These are phyloP conservation scores for Pipistrellus nathusii DNA, from an alignment of 2,797 vertebrate genomes.

Conservation along the genomic window DNA sequence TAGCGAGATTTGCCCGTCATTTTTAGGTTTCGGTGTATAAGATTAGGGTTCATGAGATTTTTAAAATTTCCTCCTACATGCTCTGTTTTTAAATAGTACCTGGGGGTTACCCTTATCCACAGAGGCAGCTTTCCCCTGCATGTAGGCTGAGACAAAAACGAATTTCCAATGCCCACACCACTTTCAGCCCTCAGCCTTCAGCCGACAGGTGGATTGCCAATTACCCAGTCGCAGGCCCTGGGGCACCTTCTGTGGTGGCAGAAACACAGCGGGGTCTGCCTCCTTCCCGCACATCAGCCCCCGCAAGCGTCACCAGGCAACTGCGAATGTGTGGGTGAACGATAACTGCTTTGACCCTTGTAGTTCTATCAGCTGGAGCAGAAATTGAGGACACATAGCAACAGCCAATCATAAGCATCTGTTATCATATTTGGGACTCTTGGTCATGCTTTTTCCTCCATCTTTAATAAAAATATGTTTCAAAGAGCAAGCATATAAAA, in stretches of 20 bases:
- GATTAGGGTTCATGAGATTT: neutral
- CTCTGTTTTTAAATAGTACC: neutral
- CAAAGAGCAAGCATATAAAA: constrained; percentile 23
- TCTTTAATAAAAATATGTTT: constrained; percentile 19
- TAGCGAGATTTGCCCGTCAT: neutral
- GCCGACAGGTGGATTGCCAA: neutral
- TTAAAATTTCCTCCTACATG: neutral
- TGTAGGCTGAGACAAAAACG: neutral
- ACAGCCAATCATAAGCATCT: neutral
- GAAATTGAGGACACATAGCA: neutral
- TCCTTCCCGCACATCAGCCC: neutral
- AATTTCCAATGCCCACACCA: neutral
- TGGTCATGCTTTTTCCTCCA: neutral
- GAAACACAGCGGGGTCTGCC: neutral
- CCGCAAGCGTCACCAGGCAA: neutral
- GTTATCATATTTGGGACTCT: neutral
- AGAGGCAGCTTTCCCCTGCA: neutral
- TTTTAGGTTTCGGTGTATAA: constrained; percentile 22
- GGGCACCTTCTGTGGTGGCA: neutral
- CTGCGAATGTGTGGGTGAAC: neutral
- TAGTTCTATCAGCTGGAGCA: constrained; percentile 35
- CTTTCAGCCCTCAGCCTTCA: neutral
- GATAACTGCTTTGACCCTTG: neutral
- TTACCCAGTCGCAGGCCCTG: neutral
- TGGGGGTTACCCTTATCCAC: neutral